Evolutionary conservation across 2,113 vertebrate genomes (phyloP).

Genomic region (Chiloscyllium plagiosum): DNA sequence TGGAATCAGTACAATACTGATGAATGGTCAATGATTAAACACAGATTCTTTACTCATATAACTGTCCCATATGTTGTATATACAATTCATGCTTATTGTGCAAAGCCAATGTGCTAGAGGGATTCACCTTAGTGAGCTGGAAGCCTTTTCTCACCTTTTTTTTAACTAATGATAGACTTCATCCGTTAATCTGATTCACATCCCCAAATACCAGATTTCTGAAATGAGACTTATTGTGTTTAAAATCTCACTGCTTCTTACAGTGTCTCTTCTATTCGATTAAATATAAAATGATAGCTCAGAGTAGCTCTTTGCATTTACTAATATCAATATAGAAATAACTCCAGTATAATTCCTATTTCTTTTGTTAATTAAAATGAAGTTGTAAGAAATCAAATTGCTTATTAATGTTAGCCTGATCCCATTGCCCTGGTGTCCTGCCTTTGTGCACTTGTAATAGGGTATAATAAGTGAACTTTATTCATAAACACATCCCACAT

Average conservation of each 20-base stretch:
- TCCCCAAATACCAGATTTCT: constrained; percentile 4
- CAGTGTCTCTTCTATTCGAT: neutral
- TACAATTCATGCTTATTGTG: neutral
- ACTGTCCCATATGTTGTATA: neutral
- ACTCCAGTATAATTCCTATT: neutral
- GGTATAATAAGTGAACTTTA: neutral
- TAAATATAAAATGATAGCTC: neutral
- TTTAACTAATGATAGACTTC: neutral
- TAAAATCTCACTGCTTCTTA: neutral
- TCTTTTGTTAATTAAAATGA: neutral
- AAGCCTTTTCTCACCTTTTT: neutral
- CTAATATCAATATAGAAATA: neutral
- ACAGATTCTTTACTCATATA: neutral
- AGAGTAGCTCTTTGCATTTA: neutral
- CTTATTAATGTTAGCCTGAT: neutral
- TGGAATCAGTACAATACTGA: neutral
- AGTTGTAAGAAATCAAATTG: neutral
- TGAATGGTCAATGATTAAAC: neutral
- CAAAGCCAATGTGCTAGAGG: neutral
- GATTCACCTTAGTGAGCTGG: neutral
- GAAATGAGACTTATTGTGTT: neutral
- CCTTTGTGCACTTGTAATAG: neutral
- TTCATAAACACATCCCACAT: neutral
- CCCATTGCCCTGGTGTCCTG: neutral
- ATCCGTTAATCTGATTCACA: neutral